phyloP scores from a whole-genome alignment of 1,140 invertebrate genomes.

The Piezodorus guildinii region DNA sequence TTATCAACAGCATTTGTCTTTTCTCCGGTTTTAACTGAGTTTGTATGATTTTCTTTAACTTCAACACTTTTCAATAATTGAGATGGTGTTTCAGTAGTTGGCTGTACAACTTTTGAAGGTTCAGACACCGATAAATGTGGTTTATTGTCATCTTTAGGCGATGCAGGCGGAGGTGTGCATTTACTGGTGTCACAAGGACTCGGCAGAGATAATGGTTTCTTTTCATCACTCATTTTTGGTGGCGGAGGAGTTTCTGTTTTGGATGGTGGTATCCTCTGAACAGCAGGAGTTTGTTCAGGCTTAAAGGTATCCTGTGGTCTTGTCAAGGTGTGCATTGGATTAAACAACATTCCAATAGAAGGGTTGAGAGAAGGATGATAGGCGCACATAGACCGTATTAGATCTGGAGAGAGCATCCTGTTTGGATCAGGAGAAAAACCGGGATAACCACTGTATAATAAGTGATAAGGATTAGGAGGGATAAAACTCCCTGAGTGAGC shows the following conservation, averaged over 20 bases:
- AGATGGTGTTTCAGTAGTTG: not conserved
- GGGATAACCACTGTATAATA: constrained; percentile 21
- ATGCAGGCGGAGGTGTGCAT: not conserved
- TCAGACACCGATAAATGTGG: not conserved
- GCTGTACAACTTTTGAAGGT: not conserved
- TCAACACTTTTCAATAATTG: not conserved
- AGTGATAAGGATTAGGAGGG: constrained; percentile 19
- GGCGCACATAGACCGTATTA: constrained; percentile 30
- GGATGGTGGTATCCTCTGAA: constrained; percentile 27
- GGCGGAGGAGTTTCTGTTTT: constrained; percentile 16
- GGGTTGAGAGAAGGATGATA: constrained; percentile 30
- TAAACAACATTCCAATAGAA: constrained; percentile 29
- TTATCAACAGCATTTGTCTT: not conserved
- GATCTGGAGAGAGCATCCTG: constrained; percentile 23
- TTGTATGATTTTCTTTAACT: not conserved
- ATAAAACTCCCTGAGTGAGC: constrained; percentile 24
- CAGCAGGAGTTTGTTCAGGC: constrained; percentile 19
- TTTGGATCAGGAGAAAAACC: constrained; percentile 19
- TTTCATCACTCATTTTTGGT: not conserved
- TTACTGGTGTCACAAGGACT: not conserved
- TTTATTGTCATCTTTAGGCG: not conserved
- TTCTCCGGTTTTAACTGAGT: not conserved
- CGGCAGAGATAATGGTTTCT: not conserved
- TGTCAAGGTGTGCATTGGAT: constrained; percentile 27
- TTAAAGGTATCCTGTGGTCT: constrained; percentile 20